phyloP scores from a whole-genome alignment of 2,797 vertebrate species.

The Typhlichthys eigenmanni region DNA sequence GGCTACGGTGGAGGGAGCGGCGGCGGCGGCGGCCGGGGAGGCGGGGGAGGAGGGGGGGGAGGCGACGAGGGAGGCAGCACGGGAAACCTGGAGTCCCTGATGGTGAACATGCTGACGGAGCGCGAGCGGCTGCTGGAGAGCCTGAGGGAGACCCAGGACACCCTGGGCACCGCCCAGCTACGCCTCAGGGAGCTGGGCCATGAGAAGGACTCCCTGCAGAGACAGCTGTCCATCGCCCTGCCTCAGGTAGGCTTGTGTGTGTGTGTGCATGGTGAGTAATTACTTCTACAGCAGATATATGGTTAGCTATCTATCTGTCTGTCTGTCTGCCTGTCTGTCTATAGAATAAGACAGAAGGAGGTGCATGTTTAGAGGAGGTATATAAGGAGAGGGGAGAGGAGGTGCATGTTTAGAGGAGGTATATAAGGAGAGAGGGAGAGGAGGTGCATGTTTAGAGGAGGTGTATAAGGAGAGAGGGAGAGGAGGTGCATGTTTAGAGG shows the following conservation, averaged over 20 bases:
- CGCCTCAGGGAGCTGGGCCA: conserved; percentile 88
- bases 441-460: too few relatives aligned
- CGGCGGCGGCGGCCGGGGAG: conserved; percentile 67
- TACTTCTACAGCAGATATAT: neutral
- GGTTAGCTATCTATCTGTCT: neutral
- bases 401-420: too few relatives aligned
- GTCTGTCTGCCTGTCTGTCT: neutral
- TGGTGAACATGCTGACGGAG: conserved; percentile 94
- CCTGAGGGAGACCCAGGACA: conserved; percentile 89
- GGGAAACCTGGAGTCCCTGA: conserved; percentile 88
- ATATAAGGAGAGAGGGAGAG: too few relatives aligned
- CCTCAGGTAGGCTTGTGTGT: conserved; percentile 80
- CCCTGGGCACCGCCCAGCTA: conserved; percentile 85
- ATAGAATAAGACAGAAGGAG: neutral
- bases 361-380: too few relatives aligned
- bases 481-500: too few relatives aligned
- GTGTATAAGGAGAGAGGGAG: too few relatives aligned
- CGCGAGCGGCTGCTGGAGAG: conserved; percentile 89
- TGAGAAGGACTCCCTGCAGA: conserved; percentile 87
- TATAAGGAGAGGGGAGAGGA: too few relatives aligned
- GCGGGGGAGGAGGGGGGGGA: conserved; percentile 66
- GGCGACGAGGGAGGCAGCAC: conserved; percentile 87
- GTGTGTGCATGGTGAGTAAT: neutral
- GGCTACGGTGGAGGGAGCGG: conserved; percentile 36
- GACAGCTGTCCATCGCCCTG: conserved; percentile 88